These are phyloP conservation scores for Phalacrocorax carbo DNA, from an alignment of 2,113 vertebrate species.

Conservation along the genomic window DNA sequence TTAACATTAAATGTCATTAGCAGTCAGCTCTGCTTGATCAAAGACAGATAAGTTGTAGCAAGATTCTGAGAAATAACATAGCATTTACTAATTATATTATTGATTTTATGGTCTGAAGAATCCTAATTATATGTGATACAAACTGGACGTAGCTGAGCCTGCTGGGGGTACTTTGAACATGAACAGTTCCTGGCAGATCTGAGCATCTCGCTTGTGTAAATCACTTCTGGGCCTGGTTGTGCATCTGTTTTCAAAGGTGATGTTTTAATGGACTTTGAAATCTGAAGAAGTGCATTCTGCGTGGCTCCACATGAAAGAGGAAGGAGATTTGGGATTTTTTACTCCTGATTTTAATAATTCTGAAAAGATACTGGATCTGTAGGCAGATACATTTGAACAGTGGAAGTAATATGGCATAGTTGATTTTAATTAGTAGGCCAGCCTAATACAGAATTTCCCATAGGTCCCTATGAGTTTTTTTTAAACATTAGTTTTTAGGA, in stretches of 20 bases:
- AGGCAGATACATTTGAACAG: slow-evolving; percentile 35
- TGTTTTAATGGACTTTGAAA: slow-evolving; percentile 62
- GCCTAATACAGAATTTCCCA: slow-evolving; percentile 21
- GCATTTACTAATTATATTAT: slow-evolving; percentile 79
- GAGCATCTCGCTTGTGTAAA: slow-evolving; percentile 24
- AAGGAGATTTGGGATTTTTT: slow-evolving; percentile 45
- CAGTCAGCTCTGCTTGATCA: slow-evolving; percentile 73
- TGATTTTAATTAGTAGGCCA: slow-evolving; percentile 70
- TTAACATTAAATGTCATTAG: slow-evolving; percentile 75
- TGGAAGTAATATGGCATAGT: slow-evolving; percentile 16
- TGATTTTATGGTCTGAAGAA: slow-evolving; percentile 79
- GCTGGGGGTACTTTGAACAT: slow-evolving; percentile 71
- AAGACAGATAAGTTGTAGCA: slow-evolving; percentile 78
- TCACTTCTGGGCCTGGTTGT: slow-evolving; percentile 51
- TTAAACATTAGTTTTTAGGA: background rate
- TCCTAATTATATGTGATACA: slow-evolving; percentile 63
- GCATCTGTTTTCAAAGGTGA: slow-evolving; percentile 60
- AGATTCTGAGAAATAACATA: slow-evolving; percentile 76
- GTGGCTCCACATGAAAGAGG: slow-evolving; percentile 71
- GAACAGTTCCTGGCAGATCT: slow-evolving; percentile 45
- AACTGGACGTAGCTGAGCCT: slow-evolving; percentile 33
- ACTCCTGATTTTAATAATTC: slow-evolving; percentile 47
- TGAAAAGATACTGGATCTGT: slow-evolving; percentile 35
- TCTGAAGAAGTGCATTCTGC: slow-evolving; percentile 46
- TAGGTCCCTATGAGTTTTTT: background rate